Evolutionary conservation across 2,797 vertebrate species (phyloP).

Genomic region (Ceyx erithaca): DNA sequence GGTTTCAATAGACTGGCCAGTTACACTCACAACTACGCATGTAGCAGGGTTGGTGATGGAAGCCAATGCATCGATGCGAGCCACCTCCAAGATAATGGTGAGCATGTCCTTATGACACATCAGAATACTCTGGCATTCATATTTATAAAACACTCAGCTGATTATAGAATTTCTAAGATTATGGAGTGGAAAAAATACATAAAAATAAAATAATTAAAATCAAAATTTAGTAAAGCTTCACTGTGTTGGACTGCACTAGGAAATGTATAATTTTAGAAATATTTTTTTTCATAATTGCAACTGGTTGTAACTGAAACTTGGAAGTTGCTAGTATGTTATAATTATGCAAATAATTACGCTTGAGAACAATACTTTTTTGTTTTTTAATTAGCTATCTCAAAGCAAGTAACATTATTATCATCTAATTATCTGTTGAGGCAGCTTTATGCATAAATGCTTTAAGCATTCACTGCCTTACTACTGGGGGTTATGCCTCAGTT

Average conservation of each 20-base stretch:
- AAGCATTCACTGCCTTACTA: constrained; percentile 56
- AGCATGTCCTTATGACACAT: background rate
- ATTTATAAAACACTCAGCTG: background rate
- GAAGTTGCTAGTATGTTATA: constrained; percentile 63
- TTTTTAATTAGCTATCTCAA: constrained; percentile 81
- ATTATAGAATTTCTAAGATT: background rate
- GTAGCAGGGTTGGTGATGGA: background rate
- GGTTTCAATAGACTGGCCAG: background rate
- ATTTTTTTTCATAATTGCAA: background rate
- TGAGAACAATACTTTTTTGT: constrained; percentile 74
- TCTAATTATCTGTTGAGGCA: constrained; percentile 76
- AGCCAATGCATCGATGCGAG: background rate
- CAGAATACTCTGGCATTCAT: background rate
- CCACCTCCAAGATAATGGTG: background rate
- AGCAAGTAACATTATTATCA: constrained; percentile 75
- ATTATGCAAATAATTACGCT: constrained; percentile 77
- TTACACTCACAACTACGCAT: background rate
- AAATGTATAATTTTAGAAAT: background rate
- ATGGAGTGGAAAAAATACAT: background rate
- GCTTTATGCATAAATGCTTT: constrained; percentile 72
- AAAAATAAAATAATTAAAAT: background rate
- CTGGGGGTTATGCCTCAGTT: constrained; percentile 32
- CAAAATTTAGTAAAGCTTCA: background rate
- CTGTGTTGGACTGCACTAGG: background rate
- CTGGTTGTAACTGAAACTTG: constrained; percentile 53